A percentile compares a stretch with the other conserved stretches of the same genome.
Evolutionary conservation across 2,797 vertebrate genomes (phyloP).

Genomic region (Astyanax mexicanus): DNA sequence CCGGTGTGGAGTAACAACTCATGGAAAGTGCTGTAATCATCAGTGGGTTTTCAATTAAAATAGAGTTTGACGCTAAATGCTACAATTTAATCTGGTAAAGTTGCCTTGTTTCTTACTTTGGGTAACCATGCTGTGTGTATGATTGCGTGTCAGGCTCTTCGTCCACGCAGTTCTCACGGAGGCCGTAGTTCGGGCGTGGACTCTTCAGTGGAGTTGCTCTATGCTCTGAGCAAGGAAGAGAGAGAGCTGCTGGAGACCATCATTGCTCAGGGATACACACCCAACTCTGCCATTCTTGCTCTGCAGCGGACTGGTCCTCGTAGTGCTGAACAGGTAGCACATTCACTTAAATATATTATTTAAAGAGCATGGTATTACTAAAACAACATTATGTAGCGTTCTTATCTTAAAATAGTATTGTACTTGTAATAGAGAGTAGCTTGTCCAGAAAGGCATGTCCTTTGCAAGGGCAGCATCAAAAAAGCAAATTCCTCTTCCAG

Average conservation of each 20-base stretch:
- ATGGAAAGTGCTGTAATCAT: too few relatives aligned
- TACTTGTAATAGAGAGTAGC: too few relatives aligned
- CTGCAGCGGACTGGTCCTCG: constrained; percentile 90
- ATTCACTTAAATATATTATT: background rate
- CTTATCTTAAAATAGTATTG: too few relatives aligned
- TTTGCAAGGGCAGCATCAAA: too few relatives aligned
- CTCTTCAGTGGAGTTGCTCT: constrained; percentile 83
- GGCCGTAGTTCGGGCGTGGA: constrained; percentile 68
- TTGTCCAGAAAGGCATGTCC: too few relatives aligned
- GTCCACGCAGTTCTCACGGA: constrained; percentile 64
- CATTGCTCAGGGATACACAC: constrained; percentile 86
- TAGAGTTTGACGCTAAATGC: too few relatives aligned
- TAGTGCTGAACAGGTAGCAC: constrained; percentile 86
- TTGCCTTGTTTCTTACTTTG: too few relatives aligned
- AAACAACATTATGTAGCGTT: too few relatives aligned
- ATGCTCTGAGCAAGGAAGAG: constrained; percentile 90
- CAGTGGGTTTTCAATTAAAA: too few relatives aligned
- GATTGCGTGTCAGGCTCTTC: constrained; percentile 69
- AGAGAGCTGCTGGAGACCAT: constrained; percentile 87
- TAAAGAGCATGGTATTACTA: background rate
- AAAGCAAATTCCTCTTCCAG: too few relatives aligned
- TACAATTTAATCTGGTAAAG: too few relatives aligned
- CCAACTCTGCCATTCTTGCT: constrained; percentile 87
- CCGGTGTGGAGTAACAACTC: too few relatives aligned
- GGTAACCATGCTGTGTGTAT: constrained; percentile 2